Base-by-base conservation (phyloP, 2,113 vertebrate species). In the Andinoacara biseriatus region DNA sequence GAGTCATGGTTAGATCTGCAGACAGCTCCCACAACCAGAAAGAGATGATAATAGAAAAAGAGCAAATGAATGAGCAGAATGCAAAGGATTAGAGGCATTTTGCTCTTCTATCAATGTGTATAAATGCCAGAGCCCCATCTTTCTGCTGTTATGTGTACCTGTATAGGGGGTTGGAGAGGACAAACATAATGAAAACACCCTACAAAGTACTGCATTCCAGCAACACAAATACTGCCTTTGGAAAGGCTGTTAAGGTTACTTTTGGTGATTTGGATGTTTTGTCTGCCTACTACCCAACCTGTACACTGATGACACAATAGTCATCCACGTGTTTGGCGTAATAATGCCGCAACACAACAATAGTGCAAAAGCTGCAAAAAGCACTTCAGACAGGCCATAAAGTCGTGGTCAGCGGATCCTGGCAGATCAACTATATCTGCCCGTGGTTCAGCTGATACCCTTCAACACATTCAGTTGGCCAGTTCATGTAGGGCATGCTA, bases 1-100 rank as follows among this genome's bases (percentile, higher is more conserved):
- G 62, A 83, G 77, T 65, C 40, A 13, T 15, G 49, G 76, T 88
- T 76, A 79, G 90, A 90, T 92, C 74, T 86, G 76, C 83, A 84
- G 81, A 87, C 81, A 58, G 69, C 74, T 81, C 33, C n/a, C 33
- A 24, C 67, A 26, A 59, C 58, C 40, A 80, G 18, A 88, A 20
- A 85, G 74, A 62, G 40, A 83, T 11, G 43, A n/a, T 63, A 22
- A 82, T n/a, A 58, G 58, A 86, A 63, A 33, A 76, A 29, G 54
- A 74, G 54, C 20, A 31, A 40, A 79, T 65, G 80, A 90, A 78
- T 59, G 74, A 82, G 83, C 17, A 58, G 74, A 74, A 83, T 69
- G 77, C 35, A 60, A 63, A 17, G 61, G 62, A 78, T 76, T 63
- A 82, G 7, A 33, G 49, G 59, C 58, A 18, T 83, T 83, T 56